These are phyloP conservation scores for Myiagra hebetior DNA, from an alignment of 2,113 vertebrate species.

Conservation along the genomic window DNA sequence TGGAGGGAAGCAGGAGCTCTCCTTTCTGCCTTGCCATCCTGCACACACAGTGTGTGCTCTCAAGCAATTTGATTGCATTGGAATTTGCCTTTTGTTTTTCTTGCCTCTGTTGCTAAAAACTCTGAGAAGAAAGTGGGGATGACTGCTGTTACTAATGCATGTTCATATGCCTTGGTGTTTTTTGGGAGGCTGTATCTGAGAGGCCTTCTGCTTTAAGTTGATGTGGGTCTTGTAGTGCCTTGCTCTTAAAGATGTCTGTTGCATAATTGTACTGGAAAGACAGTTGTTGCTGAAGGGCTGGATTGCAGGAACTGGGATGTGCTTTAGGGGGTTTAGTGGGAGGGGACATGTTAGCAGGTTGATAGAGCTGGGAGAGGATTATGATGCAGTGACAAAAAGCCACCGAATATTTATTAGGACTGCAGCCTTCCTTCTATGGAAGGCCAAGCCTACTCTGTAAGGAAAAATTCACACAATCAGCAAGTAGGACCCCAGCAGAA, in stretches of 20 bases:
- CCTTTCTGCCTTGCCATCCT: background rate
- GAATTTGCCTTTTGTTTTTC: background rate
- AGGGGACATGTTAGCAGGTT: background rate
- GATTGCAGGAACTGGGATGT: background rate
- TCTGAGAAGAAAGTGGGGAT: background rate
- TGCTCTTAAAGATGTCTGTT: background rate
- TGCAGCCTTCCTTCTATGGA: background rate
- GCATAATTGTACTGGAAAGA: background rate
- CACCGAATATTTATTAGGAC: fast-evolving
- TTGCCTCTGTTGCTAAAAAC: background rate
- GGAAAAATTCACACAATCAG: background rate
- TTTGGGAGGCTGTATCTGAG: background rate
- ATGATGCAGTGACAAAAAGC: background rate
- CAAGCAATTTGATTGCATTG: background rate
- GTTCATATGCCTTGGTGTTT: background rate
- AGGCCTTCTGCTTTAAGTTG: background rate
- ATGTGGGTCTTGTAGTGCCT: background rate
- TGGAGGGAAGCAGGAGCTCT: background rate
- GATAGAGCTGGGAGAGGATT: background rate
- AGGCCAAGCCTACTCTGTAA: background rate
- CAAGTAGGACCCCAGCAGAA: background rate
- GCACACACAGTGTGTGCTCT: background rate
- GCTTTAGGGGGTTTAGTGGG: background rate
- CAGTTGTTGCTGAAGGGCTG: background rate
- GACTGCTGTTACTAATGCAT: background rate